phyloP scores from a whole-genome alignment of 2,113 vertebrate genomes.

The Strix aluco region DNA sequence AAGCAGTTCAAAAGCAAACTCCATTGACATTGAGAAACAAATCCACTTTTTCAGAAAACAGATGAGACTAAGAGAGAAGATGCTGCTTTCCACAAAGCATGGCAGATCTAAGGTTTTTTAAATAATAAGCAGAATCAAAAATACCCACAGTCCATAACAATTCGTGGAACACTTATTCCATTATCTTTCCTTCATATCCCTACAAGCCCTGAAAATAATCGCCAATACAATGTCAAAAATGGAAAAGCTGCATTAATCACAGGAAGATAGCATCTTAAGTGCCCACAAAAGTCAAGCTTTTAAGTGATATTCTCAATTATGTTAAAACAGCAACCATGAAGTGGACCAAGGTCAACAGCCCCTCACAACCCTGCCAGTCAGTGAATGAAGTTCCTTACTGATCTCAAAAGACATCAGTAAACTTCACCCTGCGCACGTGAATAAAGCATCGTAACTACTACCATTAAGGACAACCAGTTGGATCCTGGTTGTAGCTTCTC shows the following conservation, averaged over 20 bases:
- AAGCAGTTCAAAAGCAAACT: not conserved
- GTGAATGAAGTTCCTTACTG: not conserved
- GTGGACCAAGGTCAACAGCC: not conserved
- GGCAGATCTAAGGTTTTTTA: rapidly evolving
- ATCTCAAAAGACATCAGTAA: not conserved
- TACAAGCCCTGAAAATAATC: not conserved
- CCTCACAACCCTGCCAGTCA: not conserved
- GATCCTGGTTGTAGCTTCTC: not conserved
- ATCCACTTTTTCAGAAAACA: not conserved
- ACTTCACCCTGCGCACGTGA: not conserved
- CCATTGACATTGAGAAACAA: not conserved
- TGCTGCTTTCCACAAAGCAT: not conserved
- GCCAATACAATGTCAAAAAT: not conserved
- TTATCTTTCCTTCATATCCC: not conserved
- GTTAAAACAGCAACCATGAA: not conserved
- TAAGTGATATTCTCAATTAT: not conserved
- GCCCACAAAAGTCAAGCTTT: rapidly evolving
- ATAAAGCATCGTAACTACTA: not conserved
- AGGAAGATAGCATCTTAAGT: not conserved
- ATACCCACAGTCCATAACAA: not conserved
- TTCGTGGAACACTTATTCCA: not conserved
- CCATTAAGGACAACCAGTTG: not conserved
- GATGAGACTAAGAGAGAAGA: not conserved
- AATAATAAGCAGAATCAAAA: not conserved
- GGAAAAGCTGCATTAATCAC: not conserved